Evolutionary conservation across 2,113 vertebrate genomes (phyloP), one percentile per base, ranked within the genome.

Genomic region (Oophaga pumilio): DNA sequence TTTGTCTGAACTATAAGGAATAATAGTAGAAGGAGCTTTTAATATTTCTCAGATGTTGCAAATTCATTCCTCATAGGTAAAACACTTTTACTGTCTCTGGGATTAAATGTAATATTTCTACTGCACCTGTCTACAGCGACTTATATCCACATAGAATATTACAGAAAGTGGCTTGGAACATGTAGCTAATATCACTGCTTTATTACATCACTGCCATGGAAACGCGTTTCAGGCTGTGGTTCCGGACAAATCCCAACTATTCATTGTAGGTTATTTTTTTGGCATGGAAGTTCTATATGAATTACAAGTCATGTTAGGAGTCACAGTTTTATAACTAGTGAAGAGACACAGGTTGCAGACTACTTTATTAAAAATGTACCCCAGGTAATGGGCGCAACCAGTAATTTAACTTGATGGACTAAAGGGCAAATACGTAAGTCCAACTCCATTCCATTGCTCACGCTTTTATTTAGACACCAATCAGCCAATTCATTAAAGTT

Each of bases 1-100:
- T 62, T 88, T 62, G 79, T 88, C 86, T 83, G 43, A 82, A 83
- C 68, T 83, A 52, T 88, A 82, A 76, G 73, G 57, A 33, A 88
- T 52, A 71, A 76, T 83, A 68, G n/a, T 11, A 88, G 69, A 81
- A 74, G 57, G 28, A 53, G 33, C 71, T 56, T 88, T 84, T 77
- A 66, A 66, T 57, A 52, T 82, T 86, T 59, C 18, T 33, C 43
- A 9, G 28, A 56, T 86, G 79, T 57, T 69, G 56, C 62, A 80
- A 78, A 78, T 52, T 22, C 43, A 68, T 86, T 64, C 52, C 33
- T 68, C 50, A 59, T 86, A 49, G 76, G 56, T 62, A 83, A 83
- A 68, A 69, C 12, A 83, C 43, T 50, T 82, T 82, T 15, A 53
- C 13, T 24, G 80, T 68, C 59, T 66, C 43, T 43, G 24, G 33